These are phyloP conservation scores for Atrichornis clamosus DNA, from an alignment of 2,113 vertebrate species.

Conservation along the genomic window DNA sequence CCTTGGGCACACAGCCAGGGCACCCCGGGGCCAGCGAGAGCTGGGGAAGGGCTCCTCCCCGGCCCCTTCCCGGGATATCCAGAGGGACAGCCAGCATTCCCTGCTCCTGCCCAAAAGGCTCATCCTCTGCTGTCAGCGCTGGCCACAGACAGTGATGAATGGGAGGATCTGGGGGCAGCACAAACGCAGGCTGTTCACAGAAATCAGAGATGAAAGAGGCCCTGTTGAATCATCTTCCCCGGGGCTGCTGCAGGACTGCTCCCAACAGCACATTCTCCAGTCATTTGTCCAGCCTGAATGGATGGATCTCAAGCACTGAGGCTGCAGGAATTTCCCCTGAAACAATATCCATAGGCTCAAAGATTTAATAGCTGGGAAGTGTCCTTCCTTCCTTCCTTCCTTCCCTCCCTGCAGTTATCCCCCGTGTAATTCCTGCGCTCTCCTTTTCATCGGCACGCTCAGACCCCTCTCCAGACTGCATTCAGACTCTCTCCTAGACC, in stretches of 20 bases:
- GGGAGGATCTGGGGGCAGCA: background rate
- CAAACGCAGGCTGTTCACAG: background rate
- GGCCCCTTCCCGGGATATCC: fast-evolving
- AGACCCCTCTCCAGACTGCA: background rate
- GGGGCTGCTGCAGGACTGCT: background rate
- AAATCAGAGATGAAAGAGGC: background rate
- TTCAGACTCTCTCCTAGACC: background rate
- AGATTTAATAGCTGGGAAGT: background rate
- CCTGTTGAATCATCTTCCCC: background rate
- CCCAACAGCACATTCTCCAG: background rate
- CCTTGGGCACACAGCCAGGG: background rate
- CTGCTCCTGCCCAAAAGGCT: background rate
- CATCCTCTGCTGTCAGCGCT: fast-evolving
- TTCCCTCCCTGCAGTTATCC: background rate
- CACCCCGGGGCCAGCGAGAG: background rate
- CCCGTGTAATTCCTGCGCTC: background rate
- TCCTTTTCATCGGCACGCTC: fast-evolving
- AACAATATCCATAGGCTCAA: background rate
- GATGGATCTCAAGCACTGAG: background rate
- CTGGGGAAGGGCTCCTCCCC: background rate
- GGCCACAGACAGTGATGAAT: background rate
- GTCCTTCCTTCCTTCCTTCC: background rate
- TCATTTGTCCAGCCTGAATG: background rate
- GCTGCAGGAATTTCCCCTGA: background rate
- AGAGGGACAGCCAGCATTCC: background rate